phyloP scores from a whole-genome alignment of 2,888 invertebrate genomes.

The Sphecodes monilicornis region DNA sequence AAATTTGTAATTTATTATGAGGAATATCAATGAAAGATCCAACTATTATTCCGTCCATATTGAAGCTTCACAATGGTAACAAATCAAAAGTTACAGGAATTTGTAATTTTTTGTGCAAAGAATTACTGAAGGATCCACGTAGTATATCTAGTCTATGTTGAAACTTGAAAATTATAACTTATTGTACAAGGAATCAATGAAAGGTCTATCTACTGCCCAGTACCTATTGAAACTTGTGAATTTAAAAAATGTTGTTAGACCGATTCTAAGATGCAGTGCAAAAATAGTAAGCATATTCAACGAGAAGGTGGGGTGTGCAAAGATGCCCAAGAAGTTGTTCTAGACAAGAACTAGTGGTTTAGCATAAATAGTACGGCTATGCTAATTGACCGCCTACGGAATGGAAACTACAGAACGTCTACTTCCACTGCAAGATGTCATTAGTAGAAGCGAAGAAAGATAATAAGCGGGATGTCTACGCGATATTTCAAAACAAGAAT shows the following conservation, averaged over 20 bases:
- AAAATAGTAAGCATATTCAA: background rate
- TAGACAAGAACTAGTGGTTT: background rate
- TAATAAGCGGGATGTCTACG: background rate
- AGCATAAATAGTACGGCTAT: conserved; percentile 25
- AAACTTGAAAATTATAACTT: too few relatives aligned
- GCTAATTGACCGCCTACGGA: conserved; percentile 10
- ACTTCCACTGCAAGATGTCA: conserved; percentile 1
- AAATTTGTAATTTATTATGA: too few relatives aligned
- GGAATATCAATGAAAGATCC: too few relatives aligned
- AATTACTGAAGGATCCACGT: too few relatives aligned
- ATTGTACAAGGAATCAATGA: too few relatives aligned
- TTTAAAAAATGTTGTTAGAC: background rate
- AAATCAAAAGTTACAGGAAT: too few relatives aligned
- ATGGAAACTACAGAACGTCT: conserved; percentile 8
- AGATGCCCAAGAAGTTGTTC: conserved; percentile 7
- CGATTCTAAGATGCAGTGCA: background rate
- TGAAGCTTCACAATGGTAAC: too few relatives aligned
- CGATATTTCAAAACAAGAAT: conserved; percentile 3
- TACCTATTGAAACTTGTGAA: too few relatives aligned
- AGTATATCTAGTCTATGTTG: too few relatives aligned
- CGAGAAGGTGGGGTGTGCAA: background rate
- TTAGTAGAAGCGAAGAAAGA: background rate
- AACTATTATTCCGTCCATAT: too few relatives aligned
- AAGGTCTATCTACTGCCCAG: too few relatives aligned
- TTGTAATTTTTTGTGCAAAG: too few relatives aligned